Conservation (phyloP, 2,888 invertebrate genomes). For the Apamea sordens region DNA sequence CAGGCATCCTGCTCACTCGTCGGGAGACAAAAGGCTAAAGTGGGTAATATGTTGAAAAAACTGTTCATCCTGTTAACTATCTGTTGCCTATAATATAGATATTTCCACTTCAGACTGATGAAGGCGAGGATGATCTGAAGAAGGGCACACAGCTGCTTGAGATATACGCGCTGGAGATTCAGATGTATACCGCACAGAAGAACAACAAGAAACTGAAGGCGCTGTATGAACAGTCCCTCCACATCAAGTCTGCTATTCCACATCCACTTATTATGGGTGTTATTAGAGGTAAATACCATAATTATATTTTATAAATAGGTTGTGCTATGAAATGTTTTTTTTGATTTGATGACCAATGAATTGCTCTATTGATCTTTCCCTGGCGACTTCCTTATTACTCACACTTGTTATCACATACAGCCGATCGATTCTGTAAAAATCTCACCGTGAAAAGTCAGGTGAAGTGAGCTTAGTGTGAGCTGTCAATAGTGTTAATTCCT, state of each 20-base stretch:
- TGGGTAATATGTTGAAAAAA: slow-evolving; percentile 12
- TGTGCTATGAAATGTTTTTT: neutral
- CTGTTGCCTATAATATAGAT: slow-evolving; percentile 38
- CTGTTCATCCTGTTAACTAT: slow-evolving; percentile 36
- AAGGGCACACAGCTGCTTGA: slow-evolving; percentile 99
- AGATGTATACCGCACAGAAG: slow-evolving; percentile 99
- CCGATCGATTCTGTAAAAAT: no score
- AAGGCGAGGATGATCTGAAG: slow-evolving; percentile 99
- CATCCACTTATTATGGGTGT: slow-evolving; percentile 99
- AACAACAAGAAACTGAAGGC: slow-evolving; percentile 99
- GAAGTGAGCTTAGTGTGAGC: no score
- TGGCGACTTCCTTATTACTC: neutral
- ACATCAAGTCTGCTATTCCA: slow-evolving; percentile 99
- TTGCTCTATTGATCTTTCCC: neutral
- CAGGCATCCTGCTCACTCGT: neutral
- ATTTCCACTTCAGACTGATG: slow-evolving; percentile 93
- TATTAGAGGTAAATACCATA: slow-evolving; percentile 94
- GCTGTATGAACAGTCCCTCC: slow-evolving; percentile 98
- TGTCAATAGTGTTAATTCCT: no score
- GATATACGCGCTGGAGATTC: slow-evolving; percentile 99
- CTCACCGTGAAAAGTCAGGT: no score
- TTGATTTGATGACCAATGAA: slow-evolving; percentile 8
- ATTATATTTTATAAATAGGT: neutral
- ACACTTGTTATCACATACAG: neutral
- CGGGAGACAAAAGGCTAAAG: neutral